Conservation (phyloP, 2,888 invertebrate genomes). For the Diarsia brunnea region DNA sequence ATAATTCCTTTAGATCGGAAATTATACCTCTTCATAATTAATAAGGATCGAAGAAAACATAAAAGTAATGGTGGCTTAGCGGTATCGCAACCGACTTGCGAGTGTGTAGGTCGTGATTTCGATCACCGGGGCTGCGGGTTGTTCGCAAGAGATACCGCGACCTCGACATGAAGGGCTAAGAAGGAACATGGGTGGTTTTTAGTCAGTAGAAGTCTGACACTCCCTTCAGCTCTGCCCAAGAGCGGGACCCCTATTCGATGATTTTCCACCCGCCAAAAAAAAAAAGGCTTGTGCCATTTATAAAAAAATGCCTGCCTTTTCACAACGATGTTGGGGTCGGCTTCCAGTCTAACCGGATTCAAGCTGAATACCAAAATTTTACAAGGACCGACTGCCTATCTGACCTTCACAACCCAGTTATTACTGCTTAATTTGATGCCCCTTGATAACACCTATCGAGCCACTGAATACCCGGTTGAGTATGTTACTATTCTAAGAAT, state of each 20-base stretch:
- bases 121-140: no score
- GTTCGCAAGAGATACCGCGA: no score
- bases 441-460: not conserved
- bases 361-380: not conserved
- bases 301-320: not conserved
- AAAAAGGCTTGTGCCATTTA: no score
- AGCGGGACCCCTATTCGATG: no score
- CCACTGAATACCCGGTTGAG: not conserved
- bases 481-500: not conserved
- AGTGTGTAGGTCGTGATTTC: not conserved
- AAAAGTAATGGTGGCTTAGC: no score
- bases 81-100: no score
- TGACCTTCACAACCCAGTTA: not conserved
- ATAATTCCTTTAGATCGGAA: slow-evolving; percentile 8
- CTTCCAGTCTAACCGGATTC: not conserved
- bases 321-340: not conserved
- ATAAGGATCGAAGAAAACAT: not conserved
- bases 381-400: not conserved
- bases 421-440: not conserved
- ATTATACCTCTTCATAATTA: slow-evolving; percentile 9
- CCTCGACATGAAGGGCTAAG: no score
- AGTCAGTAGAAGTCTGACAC: no score
- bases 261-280: no score
- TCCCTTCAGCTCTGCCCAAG: no score
- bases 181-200: no score